Percentiles rank a stretch among this genome's conserved stretches.
Conservation (phyloP, 2,888 invertebrate genomes). For the Apodemia mormo region DNA sequence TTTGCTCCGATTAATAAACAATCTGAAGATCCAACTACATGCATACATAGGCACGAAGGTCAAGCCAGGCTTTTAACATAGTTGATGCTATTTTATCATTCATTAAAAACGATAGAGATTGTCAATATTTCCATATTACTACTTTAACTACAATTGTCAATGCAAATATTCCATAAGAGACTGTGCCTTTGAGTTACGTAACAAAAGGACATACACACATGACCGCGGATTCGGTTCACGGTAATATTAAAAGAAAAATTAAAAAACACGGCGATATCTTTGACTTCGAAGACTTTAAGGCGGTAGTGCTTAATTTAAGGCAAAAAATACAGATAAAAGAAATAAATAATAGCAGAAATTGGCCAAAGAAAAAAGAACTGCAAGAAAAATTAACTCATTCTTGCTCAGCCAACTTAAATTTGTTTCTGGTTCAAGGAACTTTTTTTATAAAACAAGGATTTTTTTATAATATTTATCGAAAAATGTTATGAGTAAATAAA, state of each 20-base stretch:
- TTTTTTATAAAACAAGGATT: background rate
- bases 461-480: background rate
- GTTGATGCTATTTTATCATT: too few species aligned
- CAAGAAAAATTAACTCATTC: slow-evolving; percentile 8
- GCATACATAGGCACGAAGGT: background rate
- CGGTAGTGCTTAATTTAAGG: slow-evolving; percentile 1
- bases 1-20: too few species aligned
- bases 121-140: background rate
- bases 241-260: slow-evolving; percentile 6
- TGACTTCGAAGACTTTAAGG: slow-evolving; percentile 5
- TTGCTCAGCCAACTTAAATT: slow-evolving; percentile 2
- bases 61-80: too few species aligned
- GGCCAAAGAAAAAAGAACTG: background rate
- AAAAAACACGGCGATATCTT: background rate
- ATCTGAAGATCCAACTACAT: background rate
- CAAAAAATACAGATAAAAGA: slow-evolving; percentile 3
- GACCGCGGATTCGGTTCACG: background rate
- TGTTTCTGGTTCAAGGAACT: background rate
- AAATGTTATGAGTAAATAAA: background rate
- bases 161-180: background rate
- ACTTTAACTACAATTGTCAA: slow-evolving; percentile 1
- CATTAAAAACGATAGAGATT: too few species aligned
- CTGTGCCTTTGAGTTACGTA: background rate
- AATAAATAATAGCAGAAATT: background rate
- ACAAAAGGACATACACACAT: background rate